A percentile compares a stretch with the other conserved stretches of the same genome.
Conservation (phyloP, 1,140 invertebrate species). For the Trichogramma pretiosum region DNA sequence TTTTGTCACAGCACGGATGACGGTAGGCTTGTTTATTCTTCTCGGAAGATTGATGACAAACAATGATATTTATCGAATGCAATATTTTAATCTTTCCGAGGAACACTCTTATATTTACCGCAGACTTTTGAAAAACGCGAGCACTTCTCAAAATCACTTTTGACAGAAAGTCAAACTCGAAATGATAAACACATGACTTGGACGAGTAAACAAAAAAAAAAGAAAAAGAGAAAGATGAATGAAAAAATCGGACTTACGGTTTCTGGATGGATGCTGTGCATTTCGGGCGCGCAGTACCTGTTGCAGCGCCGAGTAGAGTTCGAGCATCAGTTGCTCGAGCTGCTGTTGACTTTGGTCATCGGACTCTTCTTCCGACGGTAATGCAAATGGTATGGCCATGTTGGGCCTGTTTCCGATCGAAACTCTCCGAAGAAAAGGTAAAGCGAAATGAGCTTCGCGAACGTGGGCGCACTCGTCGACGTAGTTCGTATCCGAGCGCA, state of each 20-base stretch:
- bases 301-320: constrained; percentile 38
- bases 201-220: neutral
- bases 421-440: neutral
- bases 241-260: constrained; percentile 36
- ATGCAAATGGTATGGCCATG: constrained; percentile 38
- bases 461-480: no score
- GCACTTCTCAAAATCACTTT: neutral
- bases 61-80: no score
- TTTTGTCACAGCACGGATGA: no score
- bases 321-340: constrained; percentile 39
- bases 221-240: constrained; percentile 7
- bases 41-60: no score
- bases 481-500: constrained; percentile 4
- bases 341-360: constrained; percentile 36
- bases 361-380: constrained; percentile 36
- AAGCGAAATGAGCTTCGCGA: neutral
- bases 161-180: constrained; percentile 10
- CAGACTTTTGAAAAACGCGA: neutral
- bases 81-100: no score
- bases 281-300: constrained; percentile 37
- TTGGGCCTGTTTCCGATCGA: no score
- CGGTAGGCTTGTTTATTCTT: no score
- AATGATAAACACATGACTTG: neutral
- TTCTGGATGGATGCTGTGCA: constrained; percentile 37
- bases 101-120: no score